phyloP scores from a whole-genome alignment of 2,888 invertebrate genomes.

The Poecilobothrus nobilitatus region DNA sequence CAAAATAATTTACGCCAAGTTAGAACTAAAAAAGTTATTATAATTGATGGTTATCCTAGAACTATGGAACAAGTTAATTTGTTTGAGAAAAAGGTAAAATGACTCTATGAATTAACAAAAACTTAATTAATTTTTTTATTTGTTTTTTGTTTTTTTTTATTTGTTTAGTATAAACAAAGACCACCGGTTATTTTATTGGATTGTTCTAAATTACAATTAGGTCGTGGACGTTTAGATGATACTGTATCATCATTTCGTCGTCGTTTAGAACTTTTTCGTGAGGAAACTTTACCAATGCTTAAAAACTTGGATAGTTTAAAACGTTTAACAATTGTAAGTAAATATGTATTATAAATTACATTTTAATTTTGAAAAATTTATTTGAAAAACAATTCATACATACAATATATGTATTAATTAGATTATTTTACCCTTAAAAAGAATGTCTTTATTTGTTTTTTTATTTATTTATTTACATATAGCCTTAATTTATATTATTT shows the following conservation, averaged over 20 bases:
- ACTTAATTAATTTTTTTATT: slow-evolving; percentile 12
- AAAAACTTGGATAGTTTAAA: slow-evolving; percentile 74
- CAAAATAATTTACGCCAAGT: slow-evolving; percentile 57
- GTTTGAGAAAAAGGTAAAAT: slow-evolving; percentile 76
- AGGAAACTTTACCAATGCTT: slow-evolving; percentile 80
- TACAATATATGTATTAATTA: background rate
- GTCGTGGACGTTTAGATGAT: slow-evolving; percentile 76
- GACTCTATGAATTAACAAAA: background rate
- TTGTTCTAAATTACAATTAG: slow-evolving; percentile 82
- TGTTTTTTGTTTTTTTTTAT: slow-evolving; percentile 19
- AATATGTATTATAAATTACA: background rate
- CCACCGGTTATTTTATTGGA: slow-evolving; percentile 80
- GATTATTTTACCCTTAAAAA: background rate
- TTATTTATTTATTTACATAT: background rate
- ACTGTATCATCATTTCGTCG: slow-evolving; percentile 76
- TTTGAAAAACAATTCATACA: background rate
- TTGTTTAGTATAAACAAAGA: slow-evolving; percentile 59
- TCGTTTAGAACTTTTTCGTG: slow-evolving; percentile 76
- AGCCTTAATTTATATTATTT: no score
- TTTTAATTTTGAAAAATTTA: background rate
- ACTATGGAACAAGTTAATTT: slow-evolving; percentile 78
- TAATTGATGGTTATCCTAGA: slow-evolving; percentile 91
- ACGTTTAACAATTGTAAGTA: slow-evolving; percentile 73
- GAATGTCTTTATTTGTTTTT: no score
- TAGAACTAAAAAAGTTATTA: slow-evolving; percentile 62